Evolutionary conservation across 2,797 vertebrate species (phyloP), one percentile per base, ranked within the genome.

Genomic region (Anguilla anguilla): DNA sequence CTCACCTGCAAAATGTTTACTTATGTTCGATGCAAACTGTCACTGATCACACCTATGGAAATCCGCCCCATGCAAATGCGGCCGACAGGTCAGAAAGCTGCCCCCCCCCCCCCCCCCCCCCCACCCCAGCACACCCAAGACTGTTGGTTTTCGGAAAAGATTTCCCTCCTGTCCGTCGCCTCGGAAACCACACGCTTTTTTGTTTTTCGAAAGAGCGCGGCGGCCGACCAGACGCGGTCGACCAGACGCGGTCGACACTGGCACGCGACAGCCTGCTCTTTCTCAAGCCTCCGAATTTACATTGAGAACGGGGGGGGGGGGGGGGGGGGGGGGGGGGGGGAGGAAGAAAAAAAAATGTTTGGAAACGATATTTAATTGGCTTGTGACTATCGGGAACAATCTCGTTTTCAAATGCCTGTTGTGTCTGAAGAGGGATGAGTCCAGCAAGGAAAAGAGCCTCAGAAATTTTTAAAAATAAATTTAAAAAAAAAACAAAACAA

Each of bases 1-100:
- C 93, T 96, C 95, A 96, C 95, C 95, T 96, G 96, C 96, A 94
- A 96, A 96, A 94, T 95, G 95, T 96, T 96, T 95, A 94, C 93
- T 92, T 91, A 95, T 89, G 94, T 92, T 92, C 88, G 91, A 96
- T 96, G 96, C 96, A 96, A 96, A 96, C 94, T 93, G 93, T 94
- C 94, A 95, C 90, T 89, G 93, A 93, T 94, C 91, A 93, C 89
- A 91, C 94, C 93, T 90, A 89, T 91, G 92, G 92, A 94, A 95
- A 95, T 94, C 93, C 94, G 94, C 94, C 93, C 92, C 94, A 96
- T 92, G 95, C 95, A 96, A 96, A 97, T 95, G 88, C 93, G 92
- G 72, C 85, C 89, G 17, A 17, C 35, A 19, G 15, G n/a, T 28
- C 35, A 49, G 49, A 83, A 49, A 51, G 31, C 35, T 35, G 35